A percentile compares a stretch with the other conserved stretches of the same genome.
phyloP scores from a whole-genome alignment of 2,888 invertebrate species.

The Tricholauxania praeusta region DNA sequence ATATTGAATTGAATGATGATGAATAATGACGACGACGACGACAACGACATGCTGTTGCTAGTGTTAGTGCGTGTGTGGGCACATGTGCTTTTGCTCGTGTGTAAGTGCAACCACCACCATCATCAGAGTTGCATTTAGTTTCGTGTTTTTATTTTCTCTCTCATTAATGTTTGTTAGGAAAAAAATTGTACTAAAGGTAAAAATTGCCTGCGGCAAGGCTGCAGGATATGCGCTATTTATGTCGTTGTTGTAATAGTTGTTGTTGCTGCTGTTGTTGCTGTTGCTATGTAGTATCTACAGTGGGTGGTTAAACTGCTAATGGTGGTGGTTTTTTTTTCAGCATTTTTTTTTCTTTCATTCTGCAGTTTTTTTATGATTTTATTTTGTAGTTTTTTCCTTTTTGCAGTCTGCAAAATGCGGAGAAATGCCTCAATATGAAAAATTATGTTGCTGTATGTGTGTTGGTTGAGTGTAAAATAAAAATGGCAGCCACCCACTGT shows the following conservation, averaged over 20 bases:
- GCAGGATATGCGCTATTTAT: constrained; percentile 18
- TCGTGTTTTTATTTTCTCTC: constrained; percentile 10
- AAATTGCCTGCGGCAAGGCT: constrained; percentile 32
- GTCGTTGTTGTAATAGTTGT: constrained; percentile 14
- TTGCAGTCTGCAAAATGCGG: constrained; percentile 24
- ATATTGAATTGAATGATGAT: constrained; percentile 46
- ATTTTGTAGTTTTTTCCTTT: constrained; percentile 3
- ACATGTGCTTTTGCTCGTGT: not conserved
- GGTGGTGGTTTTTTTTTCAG: constrained; percentile 31
- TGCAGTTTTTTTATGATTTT: not conserved
- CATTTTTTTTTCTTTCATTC: constrained; percentile 9
- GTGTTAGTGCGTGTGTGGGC: constrained; percentile 18
- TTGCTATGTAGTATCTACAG: constrained; percentile 22
- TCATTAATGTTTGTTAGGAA: not conserved
- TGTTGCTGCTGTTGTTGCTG: constrained; percentile 25
- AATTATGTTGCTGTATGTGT: not conserved
- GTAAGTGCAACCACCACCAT: constrained; percentile 11
- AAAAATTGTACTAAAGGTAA: constrained; percentile 2
- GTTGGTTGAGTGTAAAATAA: constrained; percentile 40
- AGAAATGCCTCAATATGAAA: constrained; percentile 14
- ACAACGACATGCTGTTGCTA: not conserved
- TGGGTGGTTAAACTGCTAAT: constrained; percentile 41
- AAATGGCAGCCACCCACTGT: constrained; percentile 39
- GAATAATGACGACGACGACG: not conserved
- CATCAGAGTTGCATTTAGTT: constrained; percentile 27